These are phyloP conservation scores for Yponomeuta sedellus DNA, from an alignment of 2,888 invertebrate genomes.

Conservation along the genomic window DNA sequence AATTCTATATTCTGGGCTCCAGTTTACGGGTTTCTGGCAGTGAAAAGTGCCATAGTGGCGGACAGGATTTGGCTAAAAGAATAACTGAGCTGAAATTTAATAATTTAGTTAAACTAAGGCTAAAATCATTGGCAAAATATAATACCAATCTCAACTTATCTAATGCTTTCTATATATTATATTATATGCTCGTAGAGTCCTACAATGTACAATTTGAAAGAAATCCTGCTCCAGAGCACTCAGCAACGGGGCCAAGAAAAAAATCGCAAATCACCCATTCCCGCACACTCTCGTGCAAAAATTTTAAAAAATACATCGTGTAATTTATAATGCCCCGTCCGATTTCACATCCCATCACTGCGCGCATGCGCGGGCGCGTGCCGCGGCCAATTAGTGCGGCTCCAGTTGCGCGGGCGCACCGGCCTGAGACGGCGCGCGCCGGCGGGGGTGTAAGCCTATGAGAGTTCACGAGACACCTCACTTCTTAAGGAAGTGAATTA, in stretches of 20 bases:
- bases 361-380: slow-evolving; percentile 64
- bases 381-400: slow-evolving; percentile 73
- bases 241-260: neutral
- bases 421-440: slow-evolving; percentile 24
- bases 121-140: too few relatives aligned
- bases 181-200: too few relatives aligned
- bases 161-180: too few relatives aligned
- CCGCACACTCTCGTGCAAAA: slow-evolving; percentile 36
- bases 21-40: too few relatives aligned
- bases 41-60: too few relatives aligned
- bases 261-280: slow-evolving; percentile 9
- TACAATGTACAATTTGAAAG: too few relatives aligned
- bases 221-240: neutral
- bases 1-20: too few relatives aligned
- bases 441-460: slow-evolving; percentile 38
- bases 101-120: too few relatives aligned
- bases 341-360: slow-evolving; percentile 72
- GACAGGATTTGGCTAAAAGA: too few relatives aligned
- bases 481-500: too few relatives aligned
- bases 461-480: slow-evolving; percentile 30
- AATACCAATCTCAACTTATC: too few relatives aligned
- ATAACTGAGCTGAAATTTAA: too few relatives aligned
- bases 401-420: slow-evolving; percentile 54
- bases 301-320: slow-evolving; percentile 32
- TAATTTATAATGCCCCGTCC: slow-evolving; percentile 56